Base-by-base conservation (phyloP, 2,113 vertebrate species). In the Hydrochoerus hydrochaeris region DNA sequence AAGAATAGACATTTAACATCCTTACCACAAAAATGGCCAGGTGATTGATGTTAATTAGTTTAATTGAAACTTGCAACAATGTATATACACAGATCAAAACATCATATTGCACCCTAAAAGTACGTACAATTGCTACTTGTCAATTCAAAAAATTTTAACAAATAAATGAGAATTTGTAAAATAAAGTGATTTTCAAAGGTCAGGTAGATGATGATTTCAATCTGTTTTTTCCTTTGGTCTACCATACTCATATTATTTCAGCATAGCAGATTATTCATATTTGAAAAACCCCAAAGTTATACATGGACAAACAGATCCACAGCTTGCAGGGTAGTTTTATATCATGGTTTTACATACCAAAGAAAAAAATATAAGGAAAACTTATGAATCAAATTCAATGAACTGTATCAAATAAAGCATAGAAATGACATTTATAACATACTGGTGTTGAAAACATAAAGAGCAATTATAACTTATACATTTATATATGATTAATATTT, bases 131-230 rank as follows among this genome's bases (percentile, higher is more conserved):
- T 46, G 28, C 38, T 67, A 67, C 30, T 89, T 89, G 71, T 54
- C 71, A 77, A 89, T 84, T 88, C 7, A 54, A 85, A 62, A 91
- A 24, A 3, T 26, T 46, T 67, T 38, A 69, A 65, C 13, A 78
- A 63, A 30, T 54, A 65, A 63, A 41, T 87, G 35, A 91, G 30
- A n/a, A 35, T 67, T n/a, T 11, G 2, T 60, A 69, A 82, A 10
- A 88, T 91, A 88, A 91, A 95, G 78, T 63, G 85, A 60, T 89
- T 85, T 85, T n/a, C 38, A 63, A 78, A 86, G 41, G 24, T 94
- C n/a, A 62, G 26, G 90, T 0, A 89, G 26, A 38, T 32, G 57
- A 8, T 83, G 44, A 52, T 38, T 94, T 91, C 84, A 83, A n/a
- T 41, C 46, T 49, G 10, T 24, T 41, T 24, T 41, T 10, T 26